These are phyloP conservation scores for Mallotus villosus DNA, from an alignment of 2,797 vertebrate genomes.

Conservation along the genomic window DNA sequence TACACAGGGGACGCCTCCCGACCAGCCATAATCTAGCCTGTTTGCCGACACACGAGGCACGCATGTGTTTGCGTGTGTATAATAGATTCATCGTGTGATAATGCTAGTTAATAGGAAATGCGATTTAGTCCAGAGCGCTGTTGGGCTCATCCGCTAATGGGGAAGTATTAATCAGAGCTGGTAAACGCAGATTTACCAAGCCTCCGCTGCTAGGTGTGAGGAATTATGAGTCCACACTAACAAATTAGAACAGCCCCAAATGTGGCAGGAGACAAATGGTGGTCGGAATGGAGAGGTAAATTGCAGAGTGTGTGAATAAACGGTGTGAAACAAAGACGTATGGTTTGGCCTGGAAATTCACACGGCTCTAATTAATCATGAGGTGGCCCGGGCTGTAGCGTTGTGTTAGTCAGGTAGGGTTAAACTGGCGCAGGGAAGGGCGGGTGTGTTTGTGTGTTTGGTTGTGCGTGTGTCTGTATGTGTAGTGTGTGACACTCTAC, in stretches of 20 bases:
- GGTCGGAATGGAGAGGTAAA: slow-evolving; percentile 27
- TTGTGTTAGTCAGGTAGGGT: slow-evolving; percentile 5
- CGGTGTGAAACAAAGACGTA: slow-evolving; percentile 63
- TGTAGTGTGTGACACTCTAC: neutral
- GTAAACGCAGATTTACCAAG: slow-evolving; percentile 70
- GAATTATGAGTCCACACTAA: slow-evolving; percentile 72
- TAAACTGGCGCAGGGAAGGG: neutral
- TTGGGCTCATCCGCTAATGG: slow-evolving; percentile 69
- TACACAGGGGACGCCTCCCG: no score
- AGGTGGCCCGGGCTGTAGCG: neutral
- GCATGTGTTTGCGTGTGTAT: no score
- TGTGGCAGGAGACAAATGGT: slow-evolving; percentile 79
- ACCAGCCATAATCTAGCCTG: no score
- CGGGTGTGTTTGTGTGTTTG: no score
- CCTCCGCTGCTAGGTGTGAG: slow-evolving; percentile 77
- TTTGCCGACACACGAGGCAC: no score
- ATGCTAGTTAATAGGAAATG: slow-evolving; percentile 39
- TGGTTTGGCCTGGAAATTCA: slow-evolving; percentile 56
- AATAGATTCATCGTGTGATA: neutral
- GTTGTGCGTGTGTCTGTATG: neutral
- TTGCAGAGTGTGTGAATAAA: slow-evolving; percentile 10
- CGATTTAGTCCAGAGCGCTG: slow-evolving; percentile 26
- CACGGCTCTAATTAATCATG: slow-evolving; percentile 69
- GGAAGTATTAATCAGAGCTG: slow-evolving; percentile 71
- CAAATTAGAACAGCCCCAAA: slow-evolving; percentile 79